Conservation (phyloP, 2,888 invertebrate genomes). For the Polyploca ridens region DNA sequence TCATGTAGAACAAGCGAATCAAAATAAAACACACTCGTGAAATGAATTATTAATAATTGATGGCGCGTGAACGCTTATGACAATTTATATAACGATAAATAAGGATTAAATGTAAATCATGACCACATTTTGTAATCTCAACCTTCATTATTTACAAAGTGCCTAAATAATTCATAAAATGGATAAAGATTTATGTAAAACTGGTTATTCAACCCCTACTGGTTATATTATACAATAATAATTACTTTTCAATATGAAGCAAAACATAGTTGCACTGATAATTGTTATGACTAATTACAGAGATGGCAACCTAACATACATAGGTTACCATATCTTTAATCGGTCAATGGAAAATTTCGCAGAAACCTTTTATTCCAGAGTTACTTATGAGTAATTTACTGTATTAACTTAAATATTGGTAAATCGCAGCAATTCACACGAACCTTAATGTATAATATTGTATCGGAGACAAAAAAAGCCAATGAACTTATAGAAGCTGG, state of each 20-base stretch:
- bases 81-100: not conserved
- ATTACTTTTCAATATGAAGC: too few relatives aligned
- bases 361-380: too few relatives aligned
- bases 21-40: not conserved
- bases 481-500: not conserved
- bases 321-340: too few relatives aligned
- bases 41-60: not conserved
- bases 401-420: not conserved
- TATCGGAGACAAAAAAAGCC: conserved; percentile 13
- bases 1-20: too few relatives aligned
- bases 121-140: not conserved
- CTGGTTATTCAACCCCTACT: not conserved
- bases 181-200: not conserved
- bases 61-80: not conserved
- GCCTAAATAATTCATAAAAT: too few relatives aligned
- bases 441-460: conserved; percentile 22
- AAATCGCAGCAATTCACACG: not conserved
- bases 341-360: too few relatives aligned
- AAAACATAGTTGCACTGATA: too few relatives aligned
- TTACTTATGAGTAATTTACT: too few relatives aligned
- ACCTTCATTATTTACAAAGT: not conserved
- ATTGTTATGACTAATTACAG: too few relatives aligned
- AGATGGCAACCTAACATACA: too few relatives aligned
- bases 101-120: not conserved
- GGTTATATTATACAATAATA: too few relatives aligned